phyloP scores from a whole-genome alignment of 2,888 invertebrate genomes.

The Netelia virgata region DNA sequence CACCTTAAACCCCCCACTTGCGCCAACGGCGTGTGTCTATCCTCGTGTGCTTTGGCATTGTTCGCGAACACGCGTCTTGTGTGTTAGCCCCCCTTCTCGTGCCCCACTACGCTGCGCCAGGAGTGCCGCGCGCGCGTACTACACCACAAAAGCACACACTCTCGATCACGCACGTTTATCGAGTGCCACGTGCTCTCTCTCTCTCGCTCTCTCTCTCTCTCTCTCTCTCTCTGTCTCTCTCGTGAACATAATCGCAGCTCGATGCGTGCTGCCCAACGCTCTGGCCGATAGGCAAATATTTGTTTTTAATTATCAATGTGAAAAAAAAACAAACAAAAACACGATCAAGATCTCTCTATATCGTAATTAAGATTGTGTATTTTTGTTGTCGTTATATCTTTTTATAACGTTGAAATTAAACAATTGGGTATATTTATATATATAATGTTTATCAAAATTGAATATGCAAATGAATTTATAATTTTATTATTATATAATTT shows the following conservation, averaged over 20 bases:
- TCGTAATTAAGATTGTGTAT: too few relatives aligned
- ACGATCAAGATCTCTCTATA: too few relatives aligned
- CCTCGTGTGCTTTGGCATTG: constrained; percentile 52
- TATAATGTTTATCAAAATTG: too few relatives aligned
- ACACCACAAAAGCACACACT: constrained; percentile 65
- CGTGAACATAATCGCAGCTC: constrained; percentile 31
- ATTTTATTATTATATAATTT: too few relatives aligned
- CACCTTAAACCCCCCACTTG: constrained; percentile 26
- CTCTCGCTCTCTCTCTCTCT: constrained; percentile 14
- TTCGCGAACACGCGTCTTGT: constrained; percentile 59
- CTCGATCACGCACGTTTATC: constrained; percentile 67
- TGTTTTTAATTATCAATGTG: too few relatives aligned
- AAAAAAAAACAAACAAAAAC: too few relatives aligned
- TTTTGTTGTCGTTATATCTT: too few relatives aligned
- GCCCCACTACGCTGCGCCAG: background rate
- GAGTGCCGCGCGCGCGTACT: constrained; percentile 5
- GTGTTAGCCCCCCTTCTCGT: constrained; percentile 29
- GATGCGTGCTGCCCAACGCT: constrained; percentile 5
- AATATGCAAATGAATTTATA: too few relatives aligned
- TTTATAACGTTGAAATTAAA: too few relatives aligned
- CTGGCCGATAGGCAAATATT: constrained; percentile 3
- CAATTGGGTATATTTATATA: too few relatives aligned
- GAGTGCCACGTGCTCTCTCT: constrained; percentile 60
- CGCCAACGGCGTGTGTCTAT: constrained; percentile 5
- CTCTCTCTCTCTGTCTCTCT: constrained; percentile 18